A percentile compares a stretch with the other conserved stretches of the same genome.
Evolutionary conservation across 2,888 invertebrate genomes (phyloP).

Genomic region (Cynaeus angustus): DNA sequence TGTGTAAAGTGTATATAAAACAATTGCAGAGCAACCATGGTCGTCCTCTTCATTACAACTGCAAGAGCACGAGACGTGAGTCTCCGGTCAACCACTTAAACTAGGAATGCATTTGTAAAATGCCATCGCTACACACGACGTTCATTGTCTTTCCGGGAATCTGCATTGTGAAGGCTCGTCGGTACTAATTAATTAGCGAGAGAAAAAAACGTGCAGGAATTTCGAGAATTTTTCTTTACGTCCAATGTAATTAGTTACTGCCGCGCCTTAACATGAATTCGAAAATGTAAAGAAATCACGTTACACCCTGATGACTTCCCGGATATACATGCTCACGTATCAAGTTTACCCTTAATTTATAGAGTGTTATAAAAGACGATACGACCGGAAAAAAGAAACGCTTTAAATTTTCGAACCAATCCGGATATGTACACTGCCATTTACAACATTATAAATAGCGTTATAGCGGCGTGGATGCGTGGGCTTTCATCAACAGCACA

Average conservation of each 20-base stretch:
- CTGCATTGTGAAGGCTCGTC: slow-evolving; percentile 15
- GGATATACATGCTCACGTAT: slow-evolving; percentile 8
- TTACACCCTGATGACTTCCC: slow-evolving; percentile 31
- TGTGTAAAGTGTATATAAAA: slow-evolving; percentile 36
- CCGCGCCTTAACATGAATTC: slow-evolving; percentile 17
- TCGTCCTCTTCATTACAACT: slow-evolving; percentile 25
- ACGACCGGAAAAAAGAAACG: slow-evolving; percentile 25
- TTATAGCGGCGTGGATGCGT: slow-evolving; percentile 22
- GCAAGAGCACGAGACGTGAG: slow-evolving; percentile 18
- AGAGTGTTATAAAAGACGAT: slow-evolving; percentile 26
- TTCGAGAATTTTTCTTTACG: slow-evolving; percentile 27
- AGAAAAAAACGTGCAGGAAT: slow-evolving; percentile 34
- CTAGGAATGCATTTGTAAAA: slow-evolving; percentile 38
- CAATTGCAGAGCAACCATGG: slow-evolving; percentile 37
- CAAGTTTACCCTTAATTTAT: slow-evolving; percentile 38
- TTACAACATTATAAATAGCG: slow-evolving; percentile 40
- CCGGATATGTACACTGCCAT: slow-evolving; percentile 34
- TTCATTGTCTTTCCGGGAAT: slow-evolving; percentile 39
- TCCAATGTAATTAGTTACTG: slow-evolving; percentile 25
- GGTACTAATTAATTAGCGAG: slow-evolving; percentile 31
- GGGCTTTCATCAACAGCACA: slow-evolving; percentile 18
- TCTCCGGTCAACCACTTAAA: slow-evolving; percentile 33
- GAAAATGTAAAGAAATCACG: slow-evolving; percentile 18
- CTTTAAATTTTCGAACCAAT: slow-evolving; percentile 16
- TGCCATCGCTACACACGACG: slow-evolving; percentile 6